Evolutionary conservation across 2,888 invertebrate species (phyloP), one percentile per base, ranked within the genome.

Genomic region (Drosophila trichaetosa): DNA sequence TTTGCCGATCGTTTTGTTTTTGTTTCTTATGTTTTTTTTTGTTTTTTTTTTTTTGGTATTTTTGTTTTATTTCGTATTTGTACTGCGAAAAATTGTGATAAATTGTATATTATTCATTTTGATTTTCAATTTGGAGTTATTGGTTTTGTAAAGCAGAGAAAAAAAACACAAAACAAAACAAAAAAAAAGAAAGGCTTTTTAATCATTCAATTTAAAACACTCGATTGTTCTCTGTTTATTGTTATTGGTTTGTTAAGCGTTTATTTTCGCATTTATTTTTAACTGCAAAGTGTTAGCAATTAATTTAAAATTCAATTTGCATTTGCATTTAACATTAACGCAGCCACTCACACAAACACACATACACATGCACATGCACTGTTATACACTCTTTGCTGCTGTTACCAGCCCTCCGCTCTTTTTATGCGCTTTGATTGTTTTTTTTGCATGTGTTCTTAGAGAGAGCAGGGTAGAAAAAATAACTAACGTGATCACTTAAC

Each of bases 61-160:
- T 36, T 67, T 52, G 49, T 27, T 72, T 54, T 60, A 56, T 71
- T 63, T 82, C 49, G 74, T 78, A 69, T 74, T 83, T 85, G 76
- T 69, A 87, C 87, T 85, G 87, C 70, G 56, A 85, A 85, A 74
- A 74, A 81, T 70, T 59, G 27, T 70, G 34, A 66, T 48, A 74
- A 56, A 54, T 56, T 56, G 52, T 10, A 42, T 49, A 52, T 33
- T 31, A n/a, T 60, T 61, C 2, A 60, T 54, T 60, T 57, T 8
- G 38, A 42, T 77, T 64, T 18, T 7, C 8, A 38, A 40, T 56
- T 29, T 18, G 34, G 7, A 27, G 29, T 56, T 29, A 56, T 38
- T 29, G 56, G 40, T 56, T 29, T 56, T 40, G 16, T 24, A 6
- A 31, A 46, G 46, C 13, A 31, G 13, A 52, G 33, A 33, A 21